phyloP scores from a whole-genome alignment of 2,797 vertebrate genomes.

The Columba guinea region DNA sequence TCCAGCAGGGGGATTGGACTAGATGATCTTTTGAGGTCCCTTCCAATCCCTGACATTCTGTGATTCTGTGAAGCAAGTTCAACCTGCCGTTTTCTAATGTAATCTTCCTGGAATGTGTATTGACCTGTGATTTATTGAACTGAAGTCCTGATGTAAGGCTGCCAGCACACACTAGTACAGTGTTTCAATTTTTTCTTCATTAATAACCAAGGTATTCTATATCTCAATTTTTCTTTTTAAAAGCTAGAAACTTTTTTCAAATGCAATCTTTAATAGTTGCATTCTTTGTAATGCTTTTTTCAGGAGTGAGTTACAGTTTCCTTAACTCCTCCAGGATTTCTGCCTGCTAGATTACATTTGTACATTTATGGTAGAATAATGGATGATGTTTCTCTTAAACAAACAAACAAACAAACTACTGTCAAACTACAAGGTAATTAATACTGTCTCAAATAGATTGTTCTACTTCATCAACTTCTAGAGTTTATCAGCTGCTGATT shows the following conservation, averaged over 20 bases:
- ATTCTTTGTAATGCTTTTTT: not conserved
- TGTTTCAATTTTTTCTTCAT: not conserved
- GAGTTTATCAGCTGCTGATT: not conserved
- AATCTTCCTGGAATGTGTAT: not conserved
- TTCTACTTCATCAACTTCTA: not conserved
- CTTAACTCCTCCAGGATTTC: not conserved
- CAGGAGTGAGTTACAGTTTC: not conserved
- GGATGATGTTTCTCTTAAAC: not conserved
- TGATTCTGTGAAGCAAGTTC: not conserved
- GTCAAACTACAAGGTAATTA: not conserved
- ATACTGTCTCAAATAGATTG: not conserved
- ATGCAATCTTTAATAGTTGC: not conserved
- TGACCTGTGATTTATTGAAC: not conserved
- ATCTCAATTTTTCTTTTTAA: not conserved
- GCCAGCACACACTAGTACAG: not conserved
- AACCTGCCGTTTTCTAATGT: not conserved
- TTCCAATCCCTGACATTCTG: no score
- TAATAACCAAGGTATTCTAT: not conserved
- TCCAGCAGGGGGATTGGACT: no score
- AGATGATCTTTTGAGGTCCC: no score
- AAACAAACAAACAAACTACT: not conserved
- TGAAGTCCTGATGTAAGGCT: not conserved
- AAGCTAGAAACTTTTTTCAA: not conserved
- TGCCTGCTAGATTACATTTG: not conserved
- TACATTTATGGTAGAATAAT: not conserved